Base-by-base conservation (phyloP, 2,888 invertebrate genomes). In the Ennomos erosarius region DNA sequence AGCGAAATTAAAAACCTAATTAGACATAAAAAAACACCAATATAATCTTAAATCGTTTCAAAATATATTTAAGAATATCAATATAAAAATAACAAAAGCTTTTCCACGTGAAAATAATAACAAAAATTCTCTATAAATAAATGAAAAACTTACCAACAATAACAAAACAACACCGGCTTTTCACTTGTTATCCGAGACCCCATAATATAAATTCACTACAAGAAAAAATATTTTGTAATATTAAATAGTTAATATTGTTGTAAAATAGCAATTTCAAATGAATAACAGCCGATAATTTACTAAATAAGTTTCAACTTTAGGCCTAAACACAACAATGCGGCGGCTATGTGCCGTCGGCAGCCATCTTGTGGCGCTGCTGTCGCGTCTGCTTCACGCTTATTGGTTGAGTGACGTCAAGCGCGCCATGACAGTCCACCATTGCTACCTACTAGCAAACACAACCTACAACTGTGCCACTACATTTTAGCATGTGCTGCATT, bases 321-420 rank as follows among this genome's bases (percentile, higher is more conserved):
- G 92, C 92, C 92, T 92, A 91, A 90, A 88, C 85, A 84, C 82
- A 79, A 76, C 71, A 79, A 79, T 83, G 90, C 90, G 90, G 84
- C 89, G 88, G 87, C 84, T 77, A 77, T 64, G 70, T 78, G 70
- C 86, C 86, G 87, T 72, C 87, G 90, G 89, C 88, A 79, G 92
- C 91, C 92, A 91, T 92, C 78, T 92, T 90, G 91, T 88, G 90
- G 90, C 91, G 91, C 90, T 90, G 81, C 81, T 76, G 82, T 90
- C 90, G 90, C 86, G 78, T 74, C 73, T 80, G 68, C 80, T 73
- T 68, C 71, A 75, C 83, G 87, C 88, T 88, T 85, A 91, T 91
- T 91, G 91, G 91, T 74, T 76, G 87, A 87, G 81, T 91, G 90
- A 90, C 91, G 90, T 91, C 91, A 90, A 83, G 72, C 82, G 78